phyloP scores from a whole-genome alignment of 2,113 vertebrate genomes.

The Labrus mixtus region DNA sequence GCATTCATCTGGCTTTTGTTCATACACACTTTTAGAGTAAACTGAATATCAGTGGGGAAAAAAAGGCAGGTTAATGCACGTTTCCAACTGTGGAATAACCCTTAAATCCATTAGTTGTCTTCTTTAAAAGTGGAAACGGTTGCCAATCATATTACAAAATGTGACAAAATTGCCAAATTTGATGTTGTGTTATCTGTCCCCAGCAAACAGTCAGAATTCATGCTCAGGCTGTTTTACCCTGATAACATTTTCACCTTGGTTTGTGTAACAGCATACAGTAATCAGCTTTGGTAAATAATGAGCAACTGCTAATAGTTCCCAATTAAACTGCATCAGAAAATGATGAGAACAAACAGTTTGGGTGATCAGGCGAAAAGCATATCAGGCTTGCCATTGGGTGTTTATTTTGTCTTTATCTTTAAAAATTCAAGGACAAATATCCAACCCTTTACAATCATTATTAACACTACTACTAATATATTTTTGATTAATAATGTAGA shows the following conservation, averaged over 20 bases:
- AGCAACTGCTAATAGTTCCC: constrained; percentile 16
- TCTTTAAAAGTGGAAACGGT: neutral
- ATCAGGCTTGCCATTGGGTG: too few species aligned
- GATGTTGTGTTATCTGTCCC: neutral
- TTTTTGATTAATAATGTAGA: too few species aligned
- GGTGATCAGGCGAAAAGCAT: constrained; percentile 18
- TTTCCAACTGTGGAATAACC: neutral
- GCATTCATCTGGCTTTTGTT: neutral
- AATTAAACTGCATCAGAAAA: constrained; percentile 24
- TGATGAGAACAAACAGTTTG: constrained; percentile 17
- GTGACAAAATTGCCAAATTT: too few species aligned
- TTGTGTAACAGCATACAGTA: constrained; percentile 19
- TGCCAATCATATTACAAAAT: neutral
- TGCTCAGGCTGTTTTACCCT: neutral
- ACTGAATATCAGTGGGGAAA: neutral
- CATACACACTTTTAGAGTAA: neutral
- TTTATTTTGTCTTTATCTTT: too few species aligned
- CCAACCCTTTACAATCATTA: too few species aligned
- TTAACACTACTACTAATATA: too few species aligned
- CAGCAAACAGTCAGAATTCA: neutral
- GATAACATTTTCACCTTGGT: constrained; percentile 1
- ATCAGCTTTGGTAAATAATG: constrained; percentile 30
- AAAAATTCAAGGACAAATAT: too few species aligned
- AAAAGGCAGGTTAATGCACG: neutral
- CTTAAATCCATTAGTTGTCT: neutral